Percentiles rank a stretch among this genome's conserved stretches.
phyloP scores from a whole-genome alignment of 2,113 vertebrate species.

The Osmerus mordax region DNA sequence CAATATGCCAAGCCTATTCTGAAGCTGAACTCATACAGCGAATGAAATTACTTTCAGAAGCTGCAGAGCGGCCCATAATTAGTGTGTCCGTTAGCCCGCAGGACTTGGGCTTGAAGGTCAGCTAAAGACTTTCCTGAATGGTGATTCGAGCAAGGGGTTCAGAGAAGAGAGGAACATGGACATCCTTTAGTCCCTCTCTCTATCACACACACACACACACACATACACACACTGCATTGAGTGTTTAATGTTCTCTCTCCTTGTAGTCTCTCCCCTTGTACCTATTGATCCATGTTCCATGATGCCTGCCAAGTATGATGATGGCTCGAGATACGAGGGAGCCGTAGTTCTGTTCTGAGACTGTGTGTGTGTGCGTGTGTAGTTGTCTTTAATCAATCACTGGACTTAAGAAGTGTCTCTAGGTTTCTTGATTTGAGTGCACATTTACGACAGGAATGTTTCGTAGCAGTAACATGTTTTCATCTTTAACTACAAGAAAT shows the following conservation, averaged over 20 bases:
- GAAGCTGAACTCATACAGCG: slow-evolving; percentile 31
- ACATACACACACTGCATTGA: background rate
- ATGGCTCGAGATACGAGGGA: background rate
- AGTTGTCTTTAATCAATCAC: slow-evolving; percentile 14
- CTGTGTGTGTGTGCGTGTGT: background rate
- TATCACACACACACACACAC: slow-evolving; percentile 13
- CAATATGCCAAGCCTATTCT: slow-evolving; percentile 24
- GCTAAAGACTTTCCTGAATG: slow-evolving; percentile 38
- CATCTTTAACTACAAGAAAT: slow-evolving; percentile 9
- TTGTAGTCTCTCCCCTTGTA: slow-evolving; percentile 2
- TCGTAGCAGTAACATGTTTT: too few relatives aligned
- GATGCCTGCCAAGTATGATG: slow-evolving; percentile 12
- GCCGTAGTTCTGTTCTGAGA: background rate
- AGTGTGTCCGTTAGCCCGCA: slow-evolving; percentile 38
- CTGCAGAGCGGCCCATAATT: slow-evolving; percentile 44
- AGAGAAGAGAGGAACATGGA: slow-evolving; percentile 7
- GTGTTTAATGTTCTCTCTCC: background rate
- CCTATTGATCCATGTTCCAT: background rate
- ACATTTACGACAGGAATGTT: too few relatives aligned
- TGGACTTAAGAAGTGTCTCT: too few relatives aligned
- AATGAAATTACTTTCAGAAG: slow-evolving; percentile 48
- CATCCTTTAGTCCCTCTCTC: background rate
- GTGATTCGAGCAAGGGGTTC: slow-evolving; percentile 37
- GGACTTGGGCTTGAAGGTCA: slow-evolving; percentile 58
- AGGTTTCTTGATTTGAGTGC: too few relatives aligned